A percentile compares a stretch with the other conserved stretches of the same genome.
phyloP scores from a whole-genome alignment of 1,140 invertebrate genomes.

The Bradynema listronoti region DNA sequence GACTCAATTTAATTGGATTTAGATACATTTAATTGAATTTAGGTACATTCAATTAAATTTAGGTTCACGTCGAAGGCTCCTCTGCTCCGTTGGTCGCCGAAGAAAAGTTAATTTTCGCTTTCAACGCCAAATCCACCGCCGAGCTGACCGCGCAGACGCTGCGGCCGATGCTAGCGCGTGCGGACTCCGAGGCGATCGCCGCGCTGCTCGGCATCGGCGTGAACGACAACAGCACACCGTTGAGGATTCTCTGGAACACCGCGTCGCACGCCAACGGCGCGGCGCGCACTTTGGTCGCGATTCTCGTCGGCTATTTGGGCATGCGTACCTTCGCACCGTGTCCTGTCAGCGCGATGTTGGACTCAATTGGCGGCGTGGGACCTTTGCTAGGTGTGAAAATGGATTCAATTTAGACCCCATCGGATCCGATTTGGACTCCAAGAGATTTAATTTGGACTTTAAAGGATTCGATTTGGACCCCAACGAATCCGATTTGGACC shows the following conservation, averaged over 20 bases:
- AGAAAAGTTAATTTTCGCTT: constrained; percentile 86
- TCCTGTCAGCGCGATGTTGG: constrained; percentile 84
- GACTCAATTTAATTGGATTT: constrained; percentile 50
- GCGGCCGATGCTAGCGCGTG: constrained; percentile 68
- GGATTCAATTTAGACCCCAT: constrained; percentile 93
- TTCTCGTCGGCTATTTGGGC: constrained; percentile 77
- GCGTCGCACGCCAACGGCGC: constrained; percentile 81
- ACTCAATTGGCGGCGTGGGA: constrained; percentile 89
- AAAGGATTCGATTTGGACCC: no score
- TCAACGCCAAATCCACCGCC: constrained; percentile 88
- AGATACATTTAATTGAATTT: constrained; percentile 64
- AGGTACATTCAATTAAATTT: no score
- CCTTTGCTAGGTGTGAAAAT: constrained; percentile 69
- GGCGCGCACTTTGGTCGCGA: constrained; percentile 72
- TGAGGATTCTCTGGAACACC: constrained; percentile 89
- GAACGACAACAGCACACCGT: constrained; percentile 95
- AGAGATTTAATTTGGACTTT: no score
- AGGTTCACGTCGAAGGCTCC: no score
- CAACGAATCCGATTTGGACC: no score
- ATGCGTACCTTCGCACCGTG: constrained; percentile 87
- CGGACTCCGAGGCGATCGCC: constrained; percentile 94
- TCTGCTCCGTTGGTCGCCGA: constrained; percentile 74
- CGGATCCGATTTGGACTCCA: no score
- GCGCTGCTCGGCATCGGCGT: constrained; percentile 92
- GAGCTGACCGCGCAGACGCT: constrained; percentile 83